A percentile compares a stretch with the other conserved stretches of the same genome.
phyloP scores from a whole-genome alignment of 2,113 vertebrate genomes.

The Myotis brandtii region DNA sequence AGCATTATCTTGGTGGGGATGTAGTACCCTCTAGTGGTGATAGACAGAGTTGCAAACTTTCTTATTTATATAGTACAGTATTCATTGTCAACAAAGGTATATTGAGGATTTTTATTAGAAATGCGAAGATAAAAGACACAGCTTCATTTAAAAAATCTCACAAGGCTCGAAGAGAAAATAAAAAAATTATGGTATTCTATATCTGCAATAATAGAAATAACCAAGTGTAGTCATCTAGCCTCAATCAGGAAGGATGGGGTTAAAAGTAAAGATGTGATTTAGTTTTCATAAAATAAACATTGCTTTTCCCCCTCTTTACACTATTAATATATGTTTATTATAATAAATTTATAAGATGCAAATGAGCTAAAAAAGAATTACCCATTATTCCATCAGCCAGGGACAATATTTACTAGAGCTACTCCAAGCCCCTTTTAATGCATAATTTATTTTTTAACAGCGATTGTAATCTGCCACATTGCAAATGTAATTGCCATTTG shows the following conservation, averaged over 20 bases:
- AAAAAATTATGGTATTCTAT: background rate
- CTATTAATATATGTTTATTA: background rate
- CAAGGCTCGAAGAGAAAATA: background rate
- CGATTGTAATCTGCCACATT: background rate
- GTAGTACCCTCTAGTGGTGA: slow-evolving; percentile 61
- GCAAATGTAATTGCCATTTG: slow-evolving; percentile 14
- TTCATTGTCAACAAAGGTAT: slow-evolving; percentile 30
- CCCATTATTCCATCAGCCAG: background rate
- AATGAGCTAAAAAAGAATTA: background rate
- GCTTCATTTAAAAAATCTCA: background rate
- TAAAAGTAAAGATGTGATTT: background rate
- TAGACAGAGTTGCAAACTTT: background rate
- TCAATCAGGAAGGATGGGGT: background rate
- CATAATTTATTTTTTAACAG: slow-evolving; percentile 21
- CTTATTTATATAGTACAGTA: background rate
- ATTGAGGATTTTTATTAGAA: background rate
- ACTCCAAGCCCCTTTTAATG: background rate
- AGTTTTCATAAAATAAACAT: background rate
- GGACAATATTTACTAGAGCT: slow-evolving; percentile 17
- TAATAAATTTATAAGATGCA: background rate
- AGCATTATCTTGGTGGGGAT: background rate
- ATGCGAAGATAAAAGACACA: background rate
- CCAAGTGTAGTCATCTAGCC: background rate
- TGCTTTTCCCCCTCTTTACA: background rate
- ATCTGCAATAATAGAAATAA: background rate